A percentile compares a stretch with the other conserved stretches of the same genome.
These are phyloP conservation scores for Gnathochromis pfefferi DNA, from an alignment of 2,113 vertebrate species.

Conservation along the genomic window DNA sequence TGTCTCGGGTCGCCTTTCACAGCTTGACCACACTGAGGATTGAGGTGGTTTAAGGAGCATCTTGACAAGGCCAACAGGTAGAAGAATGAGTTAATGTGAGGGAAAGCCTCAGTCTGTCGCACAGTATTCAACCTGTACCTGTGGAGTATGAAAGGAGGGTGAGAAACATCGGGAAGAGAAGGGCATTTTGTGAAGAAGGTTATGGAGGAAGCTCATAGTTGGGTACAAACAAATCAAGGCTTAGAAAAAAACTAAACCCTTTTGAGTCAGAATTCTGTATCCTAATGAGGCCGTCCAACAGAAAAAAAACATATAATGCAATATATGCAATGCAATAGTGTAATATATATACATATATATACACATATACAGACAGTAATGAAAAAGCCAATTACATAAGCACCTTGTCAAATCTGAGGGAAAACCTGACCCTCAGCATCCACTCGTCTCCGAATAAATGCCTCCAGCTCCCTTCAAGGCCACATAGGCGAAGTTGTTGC, in stretches of 20 bases:
- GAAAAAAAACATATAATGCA: not conserved
- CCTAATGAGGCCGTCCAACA: too few species aligned
- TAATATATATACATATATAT: not conserved
- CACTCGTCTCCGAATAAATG: not conserved
- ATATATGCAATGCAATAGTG: not conserved
- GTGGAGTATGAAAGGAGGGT: not conserved
- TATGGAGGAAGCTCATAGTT: not conserved
- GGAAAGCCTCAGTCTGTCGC: not conserved
- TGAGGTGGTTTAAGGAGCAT: not conserved
- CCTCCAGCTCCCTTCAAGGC: not conserved
- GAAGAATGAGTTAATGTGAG: not conserved
- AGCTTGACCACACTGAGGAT: slow-evolving; percentile 2
- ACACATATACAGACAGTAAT: not conserved
- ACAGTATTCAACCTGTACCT: not conserved
- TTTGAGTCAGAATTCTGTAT: not conserved
- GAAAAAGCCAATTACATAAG: not conserved
- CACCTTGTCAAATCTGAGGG: not conserved
- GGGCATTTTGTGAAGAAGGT: not conserved
- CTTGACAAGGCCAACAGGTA: not conserved
- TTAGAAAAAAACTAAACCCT: not conserved
- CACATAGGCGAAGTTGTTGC: not conserved
- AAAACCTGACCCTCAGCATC: not conserved
- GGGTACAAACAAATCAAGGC: not conserved
- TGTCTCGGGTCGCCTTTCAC: not conserved
- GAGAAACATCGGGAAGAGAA: not conserved